Evolutionary conservation across 1,140 invertebrate species (phyloP).

Genomic region (Drosophila albomicans): DNA sequence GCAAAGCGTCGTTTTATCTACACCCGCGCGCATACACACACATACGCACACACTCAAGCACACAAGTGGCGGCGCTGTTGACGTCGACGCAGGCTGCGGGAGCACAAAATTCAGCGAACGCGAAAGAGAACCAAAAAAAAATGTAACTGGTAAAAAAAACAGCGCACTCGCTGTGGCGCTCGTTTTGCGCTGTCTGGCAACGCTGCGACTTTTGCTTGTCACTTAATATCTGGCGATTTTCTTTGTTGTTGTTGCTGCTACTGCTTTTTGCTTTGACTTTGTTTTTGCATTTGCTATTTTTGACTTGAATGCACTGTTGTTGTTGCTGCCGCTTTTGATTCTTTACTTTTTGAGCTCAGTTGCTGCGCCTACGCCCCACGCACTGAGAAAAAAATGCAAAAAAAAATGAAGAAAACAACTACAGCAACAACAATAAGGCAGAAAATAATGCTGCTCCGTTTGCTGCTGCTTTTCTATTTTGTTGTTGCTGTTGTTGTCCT

Average conservation of each 20-base stretch:
- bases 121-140: slow-evolving; percentile 25
- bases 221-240: neutral
- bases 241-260: slow-evolving; percentile 5
- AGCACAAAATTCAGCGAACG: slow-evolving; percentile 36
- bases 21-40: slow-evolving; percentile 31
- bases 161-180: slow-evolving; percentile 46
- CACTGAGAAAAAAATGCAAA: slow-evolving; percentile 2
- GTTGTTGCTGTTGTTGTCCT: slow-evolving; percentile 28
- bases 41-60: neutral
- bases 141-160: neutral
- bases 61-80: slow-evolving; percentile 7
- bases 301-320: neutral
- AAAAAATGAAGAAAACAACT: neutral
- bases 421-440: slow-evolving; percentile 1
- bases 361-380: slow-evolving; percentile 29
- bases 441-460: neutral
- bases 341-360: neutral
- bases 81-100: slow-evolving; percentile 33
- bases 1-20: slow-evolving; percentile 38
- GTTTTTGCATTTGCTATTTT: slow-evolving; percentile 8
- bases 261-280: slow-evolving; percentile 29
- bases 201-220: slow-evolving; percentile 25
- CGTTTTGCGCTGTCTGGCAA: slow-evolving; percentile 51
- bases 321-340: neutral
- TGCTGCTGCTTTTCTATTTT: slow-evolving; percentile 33